Conservation (phyloP, 2,888 invertebrate genomes). For the Pterostichus niger region DNA sequence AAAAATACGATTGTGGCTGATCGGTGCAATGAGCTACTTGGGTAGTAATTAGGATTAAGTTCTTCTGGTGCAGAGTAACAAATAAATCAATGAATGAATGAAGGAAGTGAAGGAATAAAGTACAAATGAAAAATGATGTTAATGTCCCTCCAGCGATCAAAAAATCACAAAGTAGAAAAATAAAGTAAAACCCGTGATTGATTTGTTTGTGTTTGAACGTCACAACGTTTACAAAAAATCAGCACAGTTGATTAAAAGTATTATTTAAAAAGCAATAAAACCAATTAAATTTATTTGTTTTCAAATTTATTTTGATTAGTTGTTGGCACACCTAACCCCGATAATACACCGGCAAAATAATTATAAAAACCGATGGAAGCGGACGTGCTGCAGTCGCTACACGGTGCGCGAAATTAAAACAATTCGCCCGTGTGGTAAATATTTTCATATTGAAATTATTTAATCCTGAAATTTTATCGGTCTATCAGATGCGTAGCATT, state of each 20-base stretch:
- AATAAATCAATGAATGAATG: too few relatives aligned
- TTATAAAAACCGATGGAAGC: slow-evolving; percentile 38
- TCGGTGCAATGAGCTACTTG: too few relatives aligned
- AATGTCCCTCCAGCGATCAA: background rate
- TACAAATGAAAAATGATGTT: background rate
- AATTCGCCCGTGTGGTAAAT: slow-evolving; percentile 50
- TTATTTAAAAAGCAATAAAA: slow-evolving; percentile 52
- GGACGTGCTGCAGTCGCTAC: slow-evolving; percentile 24
- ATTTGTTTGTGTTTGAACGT: slow-evolving; percentile 39
- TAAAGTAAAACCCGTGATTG: background rate
- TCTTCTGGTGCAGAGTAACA: too few relatives aligned
- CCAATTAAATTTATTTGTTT: slow-evolving; percentile 57
- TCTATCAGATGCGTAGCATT: slow-evolving; percentile 43
- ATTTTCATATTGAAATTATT: slow-evolving; percentile 61
- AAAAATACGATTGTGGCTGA: too few relatives aligned
- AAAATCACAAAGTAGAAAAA: slow-evolving; percentile 30
- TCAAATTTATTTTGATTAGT: slow-evolving; percentile 57
- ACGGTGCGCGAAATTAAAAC: slow-evolving; percentile 42
- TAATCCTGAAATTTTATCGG: slow-evolving; percentile 60
- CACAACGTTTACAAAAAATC: slow-evolving; percentile 35
- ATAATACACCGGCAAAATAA: slow-evolving; percentile 58
- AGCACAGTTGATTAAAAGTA: slow-evolving; percentile 53
- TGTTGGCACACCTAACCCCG: slow-evolving; percentile 56
- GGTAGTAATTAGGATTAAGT: too few relatives aligned
- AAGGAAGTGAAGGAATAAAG: background rate